Evolutionary conservation across 2,113 vertebrate species (phyloP).

Genomic region (Phaethon lepturus): DNA sequence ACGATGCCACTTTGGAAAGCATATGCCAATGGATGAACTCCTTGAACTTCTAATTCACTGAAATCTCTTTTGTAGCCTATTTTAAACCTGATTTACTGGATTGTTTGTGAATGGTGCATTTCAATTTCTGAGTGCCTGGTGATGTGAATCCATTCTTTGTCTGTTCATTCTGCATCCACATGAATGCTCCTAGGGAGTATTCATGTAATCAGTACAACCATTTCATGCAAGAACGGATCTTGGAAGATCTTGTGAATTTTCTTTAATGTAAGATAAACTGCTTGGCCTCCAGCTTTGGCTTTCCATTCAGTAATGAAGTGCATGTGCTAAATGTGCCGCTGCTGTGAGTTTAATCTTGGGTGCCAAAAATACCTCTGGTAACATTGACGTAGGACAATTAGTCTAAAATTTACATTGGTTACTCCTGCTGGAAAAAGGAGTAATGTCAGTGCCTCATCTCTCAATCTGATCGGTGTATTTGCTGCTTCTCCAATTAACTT

Average conservation of each 20-base stretch:
- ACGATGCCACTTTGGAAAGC: not conserved
- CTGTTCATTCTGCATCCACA: not conserved
- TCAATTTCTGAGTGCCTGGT: not conserved
- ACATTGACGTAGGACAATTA: not conserved
- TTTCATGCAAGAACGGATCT: not conserved
- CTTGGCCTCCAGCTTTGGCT: not conserved
- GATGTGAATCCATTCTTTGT: not conserved
- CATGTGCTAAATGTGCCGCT: fast-evolving
- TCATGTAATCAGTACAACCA: not conserved
- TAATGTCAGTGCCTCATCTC: not conserved
- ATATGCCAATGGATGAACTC: not conserved
- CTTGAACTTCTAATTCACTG: not conserved
- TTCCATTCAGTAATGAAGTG: not conserved
- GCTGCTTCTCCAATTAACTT: not conserved
- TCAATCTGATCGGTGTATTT: not conserved
- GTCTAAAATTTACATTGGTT: not conserved
- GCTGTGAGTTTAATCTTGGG: not conserved
- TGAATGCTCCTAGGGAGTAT: not conserved
- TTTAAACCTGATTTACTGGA: not conserved
- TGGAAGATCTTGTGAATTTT: not conserved
- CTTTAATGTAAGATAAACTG: not conserved
- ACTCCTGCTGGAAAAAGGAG: not conserved
- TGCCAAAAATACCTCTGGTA: not conserved
- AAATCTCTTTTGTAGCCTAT: not conserved
- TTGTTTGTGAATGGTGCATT: not conserved